Base-by-base conservation (phyloP, 2,797 vertebrate species). In the Galago senegalensis region DNA sequence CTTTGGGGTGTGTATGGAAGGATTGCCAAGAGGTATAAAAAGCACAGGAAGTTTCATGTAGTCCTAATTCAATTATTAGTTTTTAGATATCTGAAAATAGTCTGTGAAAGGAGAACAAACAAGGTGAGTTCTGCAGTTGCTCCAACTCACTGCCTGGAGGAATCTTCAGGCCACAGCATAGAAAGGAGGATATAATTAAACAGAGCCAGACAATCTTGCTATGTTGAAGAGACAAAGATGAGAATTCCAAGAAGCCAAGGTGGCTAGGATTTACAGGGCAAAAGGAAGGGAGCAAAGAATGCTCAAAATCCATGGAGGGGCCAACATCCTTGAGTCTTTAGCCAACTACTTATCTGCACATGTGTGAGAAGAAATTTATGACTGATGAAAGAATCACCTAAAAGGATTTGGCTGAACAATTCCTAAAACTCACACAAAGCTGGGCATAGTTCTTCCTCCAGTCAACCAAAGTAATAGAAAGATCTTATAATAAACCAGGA, bases 21-120 rank as follows among this genome's bases (percentile, higher is more conserved):
- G 25, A 83, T 83, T 86, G 79, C 72, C 16, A 93, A 86, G 37
- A 85, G 49, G 27, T 86, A 14, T 86, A 93, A 86, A 92, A 93
- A 21, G 21, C 40, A 88, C 5, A 83, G 34, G 40, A 87, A 86
- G 25, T 89, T 72, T 81, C n/a, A 79, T 90, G 27, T 58, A 70
- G 40, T 87, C 31, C n/a, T 46, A 40, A 27, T 70, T 81, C 61
- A 93, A 70, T 43, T 60, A 76, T 46, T 91, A 76, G n/a, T 83
- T 87, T 91, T 95, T 49, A 94, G 34, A 67, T 9, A 53, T 23
- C 93, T 25, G 23, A 58, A 27, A 73, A 29, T 34, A 77, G 4
- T 65, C 2, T 20, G 16, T 73, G 12, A 92, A 58, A 91, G 37
- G 65, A 92, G 40, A 80, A 76, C 63, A 82, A 89, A 46, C 27